Conservation (phyloP, 2,888 invertebrate species). For the Trissoscelio sp. region DNA sequence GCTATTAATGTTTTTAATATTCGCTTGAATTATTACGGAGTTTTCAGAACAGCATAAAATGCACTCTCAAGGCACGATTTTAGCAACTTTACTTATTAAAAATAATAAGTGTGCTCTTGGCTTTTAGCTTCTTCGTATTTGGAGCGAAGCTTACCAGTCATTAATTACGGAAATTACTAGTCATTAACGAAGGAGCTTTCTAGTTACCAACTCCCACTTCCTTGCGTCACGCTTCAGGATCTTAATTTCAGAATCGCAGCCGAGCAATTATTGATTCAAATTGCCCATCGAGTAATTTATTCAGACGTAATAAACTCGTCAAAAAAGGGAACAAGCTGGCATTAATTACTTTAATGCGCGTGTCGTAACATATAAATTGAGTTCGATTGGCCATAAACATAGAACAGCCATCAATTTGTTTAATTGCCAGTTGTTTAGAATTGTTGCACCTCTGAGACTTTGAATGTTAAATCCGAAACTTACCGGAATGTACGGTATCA, state of each 20-base stretch:
- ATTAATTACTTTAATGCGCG: constrained; percentile 3
- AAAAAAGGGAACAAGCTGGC: not conserved
- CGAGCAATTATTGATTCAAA: constrained; percentile 32
- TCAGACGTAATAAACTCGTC: not conserved
- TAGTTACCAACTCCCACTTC: constrained; percentile 33
- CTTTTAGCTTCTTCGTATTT: constrained; percentile 43
- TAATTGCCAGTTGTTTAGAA: constrained; percentile 29
- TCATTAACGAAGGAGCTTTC: constrained; percentile 62
- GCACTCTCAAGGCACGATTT: constrained; percentile 2
- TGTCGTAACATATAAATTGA: not conserved
- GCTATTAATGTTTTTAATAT: not conserved
- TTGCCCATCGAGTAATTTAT: constrained; percentile 1
- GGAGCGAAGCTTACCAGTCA: constrained; percentile 52
- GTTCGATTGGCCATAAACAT: constrained; percentile 4
- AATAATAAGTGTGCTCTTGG: constrained; percentile 42
- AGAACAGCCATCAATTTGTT: constrained; percentile 6
- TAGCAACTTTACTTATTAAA: constrained; percentile 41
- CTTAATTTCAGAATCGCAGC: constrained; percentile 20
- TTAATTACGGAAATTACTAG: constrained; percentile 62
- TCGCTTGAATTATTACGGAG: not conserved
- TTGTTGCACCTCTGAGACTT: constrained; percentile 11
- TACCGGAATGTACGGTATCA: constrained; percentile 79
- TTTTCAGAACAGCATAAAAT: constrained; percentile 10
- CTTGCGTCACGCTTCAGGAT: constrained; percentile 18
- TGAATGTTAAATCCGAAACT: constrained; percentile 40